These are phyloP conservation scores for Mohoua ochrocephala DNA, from an alignment of 2,113 vertebrate genomes.

Conservation along the genomic window DNA sequence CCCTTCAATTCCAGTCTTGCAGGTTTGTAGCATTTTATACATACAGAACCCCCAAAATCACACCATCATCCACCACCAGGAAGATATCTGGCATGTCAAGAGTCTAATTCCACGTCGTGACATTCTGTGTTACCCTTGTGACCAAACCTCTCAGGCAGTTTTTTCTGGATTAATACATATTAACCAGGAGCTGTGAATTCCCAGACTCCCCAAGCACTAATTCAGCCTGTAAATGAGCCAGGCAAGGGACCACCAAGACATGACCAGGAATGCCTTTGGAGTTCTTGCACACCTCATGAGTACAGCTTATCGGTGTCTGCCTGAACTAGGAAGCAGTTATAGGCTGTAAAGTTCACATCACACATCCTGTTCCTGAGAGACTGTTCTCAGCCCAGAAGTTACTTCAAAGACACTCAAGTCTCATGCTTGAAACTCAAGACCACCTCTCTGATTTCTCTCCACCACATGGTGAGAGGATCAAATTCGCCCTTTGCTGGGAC, in stretches of 20 bases:
- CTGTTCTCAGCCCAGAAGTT: conserved; percentile 29
- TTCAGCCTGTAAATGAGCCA: not conserved
- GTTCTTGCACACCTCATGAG: not conserved
- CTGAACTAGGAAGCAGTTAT: conserved; percentile 10
- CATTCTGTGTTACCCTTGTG: not conserved
- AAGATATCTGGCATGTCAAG: not conserved
- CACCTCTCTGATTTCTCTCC: not conserved
- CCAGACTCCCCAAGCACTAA: not conserved
- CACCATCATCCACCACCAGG: not conserved
- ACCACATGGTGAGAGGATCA: not conserved
- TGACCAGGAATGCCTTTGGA: not conserved
- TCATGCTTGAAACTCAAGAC: not conserved
- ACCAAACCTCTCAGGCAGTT: not conserved
- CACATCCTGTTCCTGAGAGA: conserved; percentile 27
- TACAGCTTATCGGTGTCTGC: not conserved
- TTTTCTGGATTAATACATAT: not conserved
- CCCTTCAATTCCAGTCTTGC: not conserved
- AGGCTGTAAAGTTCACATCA: conserved; percentile 22
- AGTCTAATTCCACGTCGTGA: not conserved
- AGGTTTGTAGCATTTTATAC: not conserved
- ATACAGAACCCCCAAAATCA: not conserved
- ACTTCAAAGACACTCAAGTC: not conserved
- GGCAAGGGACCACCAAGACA: not conserved
- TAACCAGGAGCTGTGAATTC: not conserved
- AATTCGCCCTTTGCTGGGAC: not conserved